Percentiles rank a stretch among this genome's conserved stretches.
Evolutionary conservation across 2,888 invertebrate genomes (phyloP).

Genomic region (Polia nebulosa): DNA sequence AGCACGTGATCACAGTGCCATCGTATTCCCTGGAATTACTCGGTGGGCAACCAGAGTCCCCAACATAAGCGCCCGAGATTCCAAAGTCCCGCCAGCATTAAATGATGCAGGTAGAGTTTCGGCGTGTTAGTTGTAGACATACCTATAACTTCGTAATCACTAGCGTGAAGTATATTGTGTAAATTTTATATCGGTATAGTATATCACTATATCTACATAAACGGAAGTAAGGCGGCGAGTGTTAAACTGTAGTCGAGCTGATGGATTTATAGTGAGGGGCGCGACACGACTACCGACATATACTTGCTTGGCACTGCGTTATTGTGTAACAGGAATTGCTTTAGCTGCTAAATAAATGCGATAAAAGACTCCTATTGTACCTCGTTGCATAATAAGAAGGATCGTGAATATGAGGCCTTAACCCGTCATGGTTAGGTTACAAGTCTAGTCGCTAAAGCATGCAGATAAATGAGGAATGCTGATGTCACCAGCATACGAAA

Average conservation of each 20-base stretch:
- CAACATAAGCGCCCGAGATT: no score
- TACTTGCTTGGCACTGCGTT: conserved; percentile 20
- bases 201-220: conserved; percentile 42
- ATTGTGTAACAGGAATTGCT: conserved; percentile 46
- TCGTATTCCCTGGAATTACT: no score
- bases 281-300: conserved; percentile 72
- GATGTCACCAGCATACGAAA: background rate
- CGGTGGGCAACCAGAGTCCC: no score
- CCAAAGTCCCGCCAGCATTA: no score
- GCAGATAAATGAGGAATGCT: background rate
- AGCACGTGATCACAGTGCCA: no score
- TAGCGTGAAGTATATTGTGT: conserved; percentile 40
- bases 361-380: conserved; percentile 6
- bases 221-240: conserved; percentile 70
- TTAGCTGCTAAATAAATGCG: conserved; percentile 35
- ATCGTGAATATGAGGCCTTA: background rate
- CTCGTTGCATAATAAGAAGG: conserved; percentile 2
- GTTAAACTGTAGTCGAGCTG: conserved; percentile 75
- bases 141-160: background rate
- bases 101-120: no score
- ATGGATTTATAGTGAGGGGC: conserved; percentile 78
- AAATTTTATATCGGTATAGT: conserved; percentile 43
- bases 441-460: no score
- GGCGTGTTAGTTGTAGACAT: background rate
- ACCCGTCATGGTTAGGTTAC: background rate